Percentiles rank a stretch among this genome's conserved stretches.
Conservation (phyloP, 1,140 invertebrate genomes). For the Triops longicaudatus region DNA sequence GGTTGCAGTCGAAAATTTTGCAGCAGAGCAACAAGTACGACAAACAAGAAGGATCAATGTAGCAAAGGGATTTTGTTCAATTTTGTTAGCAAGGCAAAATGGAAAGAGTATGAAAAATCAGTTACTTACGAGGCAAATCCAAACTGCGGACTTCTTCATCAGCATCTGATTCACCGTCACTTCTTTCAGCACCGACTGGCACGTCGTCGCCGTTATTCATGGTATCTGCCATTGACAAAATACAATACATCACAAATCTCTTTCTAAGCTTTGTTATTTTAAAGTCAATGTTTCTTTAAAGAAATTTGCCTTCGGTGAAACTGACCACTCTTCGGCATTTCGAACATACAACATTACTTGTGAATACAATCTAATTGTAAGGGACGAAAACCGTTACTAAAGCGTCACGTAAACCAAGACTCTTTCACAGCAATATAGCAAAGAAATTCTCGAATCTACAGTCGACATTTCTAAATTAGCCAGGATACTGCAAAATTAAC, state of each 20-base stretch:
- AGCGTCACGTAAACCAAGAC: no score
- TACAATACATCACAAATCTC: not conserved
- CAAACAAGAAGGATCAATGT: not conserved
- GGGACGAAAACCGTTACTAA: no score
- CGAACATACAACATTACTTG: not conserved
- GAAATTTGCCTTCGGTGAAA: not conserved
- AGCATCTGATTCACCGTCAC: slow-evolving; percentile 25
- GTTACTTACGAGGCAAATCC: slow-evolving; percentile 23
- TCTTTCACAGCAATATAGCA: no score
- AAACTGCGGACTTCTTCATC: slow-evolving; percentile 28
- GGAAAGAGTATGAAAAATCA: not conserved
- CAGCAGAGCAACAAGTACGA: no score
- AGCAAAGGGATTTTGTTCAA: no score
- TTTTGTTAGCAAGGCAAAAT: no score
- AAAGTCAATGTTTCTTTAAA: not conserved
- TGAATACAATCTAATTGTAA: no score
- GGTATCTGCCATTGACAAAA: not conserved
- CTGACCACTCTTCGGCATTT: no score
- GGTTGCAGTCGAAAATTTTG: no score
- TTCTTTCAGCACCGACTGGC: not conserved
- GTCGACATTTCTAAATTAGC: no score
- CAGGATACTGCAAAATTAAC: no score
- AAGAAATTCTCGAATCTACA: no score
- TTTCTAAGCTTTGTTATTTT: not conserved
- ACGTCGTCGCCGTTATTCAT: slow-evolving; percentile 3